Base-by-base conservation (phyloP, 2,888 invertebrate genomes). In the Creontiades dilutus region DNA sequence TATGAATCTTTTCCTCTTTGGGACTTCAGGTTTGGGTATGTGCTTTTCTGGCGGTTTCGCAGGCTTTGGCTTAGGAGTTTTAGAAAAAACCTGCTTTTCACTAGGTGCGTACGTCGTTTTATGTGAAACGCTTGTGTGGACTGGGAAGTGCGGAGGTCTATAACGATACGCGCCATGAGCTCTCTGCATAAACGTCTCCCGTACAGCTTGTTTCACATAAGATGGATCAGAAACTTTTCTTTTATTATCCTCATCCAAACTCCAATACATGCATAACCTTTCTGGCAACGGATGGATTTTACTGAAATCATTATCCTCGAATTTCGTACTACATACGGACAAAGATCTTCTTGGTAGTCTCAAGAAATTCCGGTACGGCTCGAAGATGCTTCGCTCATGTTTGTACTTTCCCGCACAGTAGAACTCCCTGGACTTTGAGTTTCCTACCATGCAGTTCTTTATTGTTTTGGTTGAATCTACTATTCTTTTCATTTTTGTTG, bases 161-260 rank as follows among this genome's bases (percentile, higher is more conserved):
- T 88, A 88, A 46, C 16, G 12, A 37, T 88, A 88, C 1, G n/a
- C 88, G 11, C 88, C 88, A 12, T 88, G 76, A 1, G 88, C 88
- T 27, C 88, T 19, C 27, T 88, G 88, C 88, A 88, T 88, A 37
- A 88, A 88, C n/a, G 88, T 88, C 12, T 88, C 88, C 47, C 78
- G 88, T 7, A 88, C 80, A 7, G 88, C 88, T 55, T 88, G 76
- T 55, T 68, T 78, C 23, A 88, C 55, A n/a, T 88, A 88, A n/a
- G 57, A 9, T 28, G 88, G 88, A n/a, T 88, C 55, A 13, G 78
- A 16, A 16, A 88, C 28, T 55, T 88, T 88, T 23, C 88, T 19
- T n/a, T 88, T 88, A 9, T 76, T 27, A 9, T 88, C 88, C 19
- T 88, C 78, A 78, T 88, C 78, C 37, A 88, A 46, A 55, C 57